phyloP scores from a whole-genome alignment of 2,888 invertebrate species.

The Drosophila seclusa region DNA sequence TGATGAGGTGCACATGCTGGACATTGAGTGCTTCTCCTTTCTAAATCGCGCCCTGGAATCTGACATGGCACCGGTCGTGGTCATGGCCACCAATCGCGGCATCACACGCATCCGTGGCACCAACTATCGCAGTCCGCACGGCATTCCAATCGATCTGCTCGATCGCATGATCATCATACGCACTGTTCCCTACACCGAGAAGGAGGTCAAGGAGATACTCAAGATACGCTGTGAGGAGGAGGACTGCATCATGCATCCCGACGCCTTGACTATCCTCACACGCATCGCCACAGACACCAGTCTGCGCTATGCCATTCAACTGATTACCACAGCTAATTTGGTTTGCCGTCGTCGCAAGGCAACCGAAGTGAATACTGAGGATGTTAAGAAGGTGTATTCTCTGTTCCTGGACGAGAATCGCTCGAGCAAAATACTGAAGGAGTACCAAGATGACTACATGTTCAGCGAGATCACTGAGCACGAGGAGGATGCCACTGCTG shows the following conservation, averaged over 20 bases:
- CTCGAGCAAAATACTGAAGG: slow-evolving; percentile 96
- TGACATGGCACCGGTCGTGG: slow-evolving; percentile 98
- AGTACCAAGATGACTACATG: slow-evolving; percentile 98
- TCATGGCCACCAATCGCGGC: slow-evolving; percentile 99
- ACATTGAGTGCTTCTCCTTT: slow-evolving; percentile 99
- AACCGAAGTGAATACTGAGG: slow-evolving; percentile 92
- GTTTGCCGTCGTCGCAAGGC: slow-evolving; percentile 96
- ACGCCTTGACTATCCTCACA: slow-evolving; percentile 95
- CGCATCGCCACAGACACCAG: slow-evolving; percentile 97
- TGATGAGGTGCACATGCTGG: slow-evolving; percentile 99
- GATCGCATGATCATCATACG: slow-evolving; percentile 98
- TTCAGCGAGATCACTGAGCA: slow-evolving; percentile 88
- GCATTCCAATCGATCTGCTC: slow-evolving; percentile 97
- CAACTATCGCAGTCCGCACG: slow-evolving; percentile 97
- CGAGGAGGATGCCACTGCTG: slow-evolving; percentile 54
- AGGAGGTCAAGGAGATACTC: slow-evolving; percentile 95
- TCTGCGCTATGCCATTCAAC: slow-evolving; percentile 97
- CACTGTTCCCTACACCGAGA: slow-evolving; percentile 94
- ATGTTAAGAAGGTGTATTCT: slow-evolving; percentile 97
- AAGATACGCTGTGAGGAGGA: slow-evolving; percentile 99
- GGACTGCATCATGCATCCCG: slow-evolving; percentile 96
- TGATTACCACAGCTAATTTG: slow-evolving; percentile 97
- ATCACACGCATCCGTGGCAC: slow-evolving; percentile 98
- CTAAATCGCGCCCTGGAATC: slow-evolving; percentile 98
- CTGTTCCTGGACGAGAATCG: slow-evolving; percentile 97